A percentile compares a stretch with the other conserved stretches of the same genome.
phyloP scores from a whole-genome alignment of 2,888 invertebrate genomes.

The Muschampia staudingeri region DNA sequence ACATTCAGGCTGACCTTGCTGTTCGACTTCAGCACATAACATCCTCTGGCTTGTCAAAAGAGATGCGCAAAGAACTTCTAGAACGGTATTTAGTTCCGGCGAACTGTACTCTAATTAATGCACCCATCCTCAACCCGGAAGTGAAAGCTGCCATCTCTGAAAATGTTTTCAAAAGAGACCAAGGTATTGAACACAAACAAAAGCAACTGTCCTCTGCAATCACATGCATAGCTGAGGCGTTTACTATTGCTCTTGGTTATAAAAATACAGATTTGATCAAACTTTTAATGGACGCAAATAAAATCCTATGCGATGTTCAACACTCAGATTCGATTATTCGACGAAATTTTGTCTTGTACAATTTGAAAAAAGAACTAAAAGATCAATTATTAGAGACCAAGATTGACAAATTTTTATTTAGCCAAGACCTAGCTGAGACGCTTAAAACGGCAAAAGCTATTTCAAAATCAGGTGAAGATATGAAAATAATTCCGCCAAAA shows the following conservation, averaged over 20 bases:
- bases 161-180: constrained; percentile 59
- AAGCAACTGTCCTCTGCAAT: constrained; percentile 62
- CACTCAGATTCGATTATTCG: constrained; percentile 27
- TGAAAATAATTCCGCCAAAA: constrained; percentile 10
- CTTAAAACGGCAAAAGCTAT: constrained; percentile 49
- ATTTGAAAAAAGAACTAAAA: constrained; percentile 44
- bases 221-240: constrained; percentile 54
- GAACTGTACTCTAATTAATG: constrained; percentile 62
- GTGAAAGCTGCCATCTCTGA: constrained; percentile 63
- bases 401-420: constrained; percentile 46
- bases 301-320: constrained; percentile 27
- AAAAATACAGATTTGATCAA: no score
- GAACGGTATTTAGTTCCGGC: constrained; percentile 60
- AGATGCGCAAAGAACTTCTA: constrained; percentile 57
- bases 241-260: not conserved
- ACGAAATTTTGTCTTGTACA: constrained; percentile 22
- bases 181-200: constrained; percentile 65
- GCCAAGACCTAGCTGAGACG: constrained; percentile 44
- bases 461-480: constrained; percentile 39
- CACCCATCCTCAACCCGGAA: constrained; percentile 66
- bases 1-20: constrained; percentile 60
- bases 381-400: constrained; percentile 41
- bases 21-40: constrained; percentile 52
- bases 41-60: constrained; percentile 59
- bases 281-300: no score